Percentiles rank a stretch among this genome's conserved stretches.
phyloP scores from a whole-genome alignment of 2,888 invertebrate species.

The Petrolisthes manimaculis region DNA sequence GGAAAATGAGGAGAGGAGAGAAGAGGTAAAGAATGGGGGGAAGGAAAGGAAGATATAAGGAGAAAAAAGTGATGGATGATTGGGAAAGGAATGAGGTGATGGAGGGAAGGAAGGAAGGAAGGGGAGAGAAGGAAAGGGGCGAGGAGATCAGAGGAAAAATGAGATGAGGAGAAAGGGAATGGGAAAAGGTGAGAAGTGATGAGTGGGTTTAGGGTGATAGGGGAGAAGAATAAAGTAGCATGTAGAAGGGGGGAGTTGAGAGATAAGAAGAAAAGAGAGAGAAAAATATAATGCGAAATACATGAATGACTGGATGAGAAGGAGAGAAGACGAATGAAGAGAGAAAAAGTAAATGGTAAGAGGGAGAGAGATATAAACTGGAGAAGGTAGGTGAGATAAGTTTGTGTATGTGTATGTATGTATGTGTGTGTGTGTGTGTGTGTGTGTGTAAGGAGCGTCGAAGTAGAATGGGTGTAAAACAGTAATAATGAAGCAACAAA shows the following conservation, averaged over 20 bases:
- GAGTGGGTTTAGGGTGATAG: neutral
- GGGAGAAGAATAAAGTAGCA: neutral
- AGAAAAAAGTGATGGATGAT: neutral
- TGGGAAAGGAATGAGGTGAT: neutral
- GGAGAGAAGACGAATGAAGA: no score
- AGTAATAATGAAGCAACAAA: no score
- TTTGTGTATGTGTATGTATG: no score
- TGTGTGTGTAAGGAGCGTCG: no score
- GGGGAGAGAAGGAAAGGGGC: neutral
- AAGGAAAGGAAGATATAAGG: neutral
- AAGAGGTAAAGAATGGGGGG: neutral
- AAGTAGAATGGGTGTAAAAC: no score
- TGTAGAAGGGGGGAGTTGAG: neutral
- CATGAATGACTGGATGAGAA: no score
- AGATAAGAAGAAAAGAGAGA: neutral
- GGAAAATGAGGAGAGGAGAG: no score
- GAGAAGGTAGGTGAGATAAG: no score
- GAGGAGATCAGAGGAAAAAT: neutral
- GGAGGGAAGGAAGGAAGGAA: neutral
- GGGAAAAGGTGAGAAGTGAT: neutral
- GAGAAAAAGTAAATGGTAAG: no score
- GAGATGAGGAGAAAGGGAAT: neutral
- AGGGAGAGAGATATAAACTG: no score
- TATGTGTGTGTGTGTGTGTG: no score
- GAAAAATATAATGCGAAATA: no score